A percentile compares a stretch with the other conserved stretches of the same genome.
Conservation (phyloP, 2,113 vertebrate species). For the Herpetotheres cachinnans region DNA sequence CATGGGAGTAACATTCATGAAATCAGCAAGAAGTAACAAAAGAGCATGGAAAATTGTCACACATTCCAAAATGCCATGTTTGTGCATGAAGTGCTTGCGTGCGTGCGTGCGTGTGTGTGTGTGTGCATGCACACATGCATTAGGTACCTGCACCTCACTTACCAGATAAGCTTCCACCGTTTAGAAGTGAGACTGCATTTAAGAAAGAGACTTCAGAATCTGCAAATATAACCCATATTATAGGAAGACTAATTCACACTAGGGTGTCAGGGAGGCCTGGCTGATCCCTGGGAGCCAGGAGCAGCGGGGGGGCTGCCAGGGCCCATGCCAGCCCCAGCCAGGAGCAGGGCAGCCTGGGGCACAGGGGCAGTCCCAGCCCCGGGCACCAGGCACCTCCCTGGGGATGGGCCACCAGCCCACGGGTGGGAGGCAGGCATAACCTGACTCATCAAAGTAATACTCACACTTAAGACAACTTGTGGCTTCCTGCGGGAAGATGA, state of each 20-base stretch:
- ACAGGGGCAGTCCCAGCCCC: background rate
- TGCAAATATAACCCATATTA: background rate
- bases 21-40: background rate
- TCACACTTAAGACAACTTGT: background rate
- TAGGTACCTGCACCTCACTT: background rate
- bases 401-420: background rate
- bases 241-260: background rate
- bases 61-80: background rate
- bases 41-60: background rate
- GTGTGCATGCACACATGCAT: fast-evolving
- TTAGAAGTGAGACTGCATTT: background rate
- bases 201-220: background rate
- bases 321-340: background rate
- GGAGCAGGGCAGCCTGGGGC: background rate
- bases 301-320: fast-evolving
- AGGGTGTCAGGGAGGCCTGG: background rate
- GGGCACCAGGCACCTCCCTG: background rate
- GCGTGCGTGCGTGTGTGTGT: background rate
- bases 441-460: background rate
- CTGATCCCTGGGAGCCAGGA: background rate
- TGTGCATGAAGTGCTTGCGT: background rate
- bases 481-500: background rate
- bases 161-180: background rate
- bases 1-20: background rate
- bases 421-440: background rate